These are phyloP conservation scores for Polyploca ridens DNA, from an alignment of 2,888 invertebrate genomes.

Conservation along the genomic window DNA sequence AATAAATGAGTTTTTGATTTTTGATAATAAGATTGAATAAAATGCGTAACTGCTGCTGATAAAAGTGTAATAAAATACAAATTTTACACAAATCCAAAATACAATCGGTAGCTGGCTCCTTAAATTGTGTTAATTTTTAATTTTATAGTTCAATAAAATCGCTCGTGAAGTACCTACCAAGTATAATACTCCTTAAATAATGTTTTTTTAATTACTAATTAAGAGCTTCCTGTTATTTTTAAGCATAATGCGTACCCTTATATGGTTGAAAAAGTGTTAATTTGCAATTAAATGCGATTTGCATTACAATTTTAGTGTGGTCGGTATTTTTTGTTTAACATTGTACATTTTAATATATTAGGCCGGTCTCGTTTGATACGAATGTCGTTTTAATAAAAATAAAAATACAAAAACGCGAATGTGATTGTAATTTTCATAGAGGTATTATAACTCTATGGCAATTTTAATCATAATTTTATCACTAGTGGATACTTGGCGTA, in stretches of 20 bases:
- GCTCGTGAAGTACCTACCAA: neutral
- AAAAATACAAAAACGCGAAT: too few relatives aligned
- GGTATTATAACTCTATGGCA: too few relatives aligned
- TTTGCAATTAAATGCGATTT: neutral
- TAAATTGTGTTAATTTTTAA: neutral
- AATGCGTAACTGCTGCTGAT: too few relatives aligned
- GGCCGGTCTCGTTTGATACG: neutral
- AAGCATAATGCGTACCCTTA: neutral
- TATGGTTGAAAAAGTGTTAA: constrained; percentile 3
- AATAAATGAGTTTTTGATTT: too few relatives aligned
- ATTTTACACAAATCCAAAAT: neutral
- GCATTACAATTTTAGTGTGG: neutral
- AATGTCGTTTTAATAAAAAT: neutral
- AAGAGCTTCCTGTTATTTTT: constrained; percentile 5
- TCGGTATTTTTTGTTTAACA: neutral
- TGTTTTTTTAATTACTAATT: constrained; percentile 7
- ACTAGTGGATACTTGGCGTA: too few relatives aligned
- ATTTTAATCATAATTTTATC: too few relatives aligned
- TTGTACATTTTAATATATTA: neutral
- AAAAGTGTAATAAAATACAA: neutral
- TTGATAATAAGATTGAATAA: too few relatives aligned
- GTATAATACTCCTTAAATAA: neutral
- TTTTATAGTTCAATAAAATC: neutral
- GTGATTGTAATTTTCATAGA: too few relatives aligned
- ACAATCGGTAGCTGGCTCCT: neutral